phyloP scores from a whole-genome alignment of 2,113 vertebrate genomes.

The Chaetorhynchus papuensis region DNA sequence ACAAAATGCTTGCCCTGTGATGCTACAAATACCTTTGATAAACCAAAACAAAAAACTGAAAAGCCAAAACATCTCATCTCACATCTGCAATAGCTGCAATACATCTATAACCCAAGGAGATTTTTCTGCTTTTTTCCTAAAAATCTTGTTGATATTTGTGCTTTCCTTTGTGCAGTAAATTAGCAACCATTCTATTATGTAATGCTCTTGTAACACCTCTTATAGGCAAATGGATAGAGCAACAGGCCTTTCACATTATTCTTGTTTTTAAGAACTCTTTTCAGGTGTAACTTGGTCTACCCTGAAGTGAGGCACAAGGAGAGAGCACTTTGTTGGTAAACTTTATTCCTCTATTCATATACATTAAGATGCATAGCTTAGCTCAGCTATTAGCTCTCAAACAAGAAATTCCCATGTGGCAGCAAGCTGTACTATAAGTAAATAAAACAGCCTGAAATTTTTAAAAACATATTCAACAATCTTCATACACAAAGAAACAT shows the following conservation, averaged over 20 bases:
- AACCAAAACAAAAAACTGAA: background rate
- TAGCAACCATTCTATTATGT: background rate
- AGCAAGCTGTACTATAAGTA: background rate
- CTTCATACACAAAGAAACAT: background rate
- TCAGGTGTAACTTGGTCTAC: background rate
- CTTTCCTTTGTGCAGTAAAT: background rate
- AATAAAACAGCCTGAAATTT: background rate
- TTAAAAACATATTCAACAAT: background rate
- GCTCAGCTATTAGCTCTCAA: background rate
- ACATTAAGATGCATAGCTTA: background rate
- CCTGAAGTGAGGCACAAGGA: background rate
- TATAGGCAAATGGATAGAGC: background rate
- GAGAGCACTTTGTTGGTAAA: background rate
- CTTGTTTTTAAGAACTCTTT: background rate
- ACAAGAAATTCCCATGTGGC: background rate
- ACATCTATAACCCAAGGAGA: background rate
- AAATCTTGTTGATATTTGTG: background rate
- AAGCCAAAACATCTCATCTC: background rate
- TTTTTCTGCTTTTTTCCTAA: background rate
- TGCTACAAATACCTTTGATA: background rate
- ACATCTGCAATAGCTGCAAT: background rate
- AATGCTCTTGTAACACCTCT: background rate
- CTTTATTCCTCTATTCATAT: background rate
- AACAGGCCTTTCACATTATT: background rate
- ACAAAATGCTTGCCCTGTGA: background rate